A percentile compares a stretch with the other conserved stretches of the same genome.
These are phyloP conservation scores for Mus pahari DNA, from an alignment of 2,113 vertebrate genomes.

Conservation along the genomic window DNA sequence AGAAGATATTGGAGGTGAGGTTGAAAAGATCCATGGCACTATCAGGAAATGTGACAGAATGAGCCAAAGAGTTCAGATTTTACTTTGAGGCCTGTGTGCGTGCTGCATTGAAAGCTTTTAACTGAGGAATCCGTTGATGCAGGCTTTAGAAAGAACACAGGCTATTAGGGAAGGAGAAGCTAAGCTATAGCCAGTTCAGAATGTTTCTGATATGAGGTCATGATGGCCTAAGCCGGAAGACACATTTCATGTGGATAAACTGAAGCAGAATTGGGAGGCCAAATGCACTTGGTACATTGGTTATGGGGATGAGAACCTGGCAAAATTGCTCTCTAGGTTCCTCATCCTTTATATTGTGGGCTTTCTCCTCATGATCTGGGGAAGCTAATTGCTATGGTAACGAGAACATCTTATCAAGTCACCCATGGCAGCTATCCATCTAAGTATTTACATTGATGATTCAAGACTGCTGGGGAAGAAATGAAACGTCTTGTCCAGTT, in stretches of 20 bases:
- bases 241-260: not conserved
- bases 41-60: not conserved
- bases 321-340: not conserved
- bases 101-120: constrained; percentile 8
- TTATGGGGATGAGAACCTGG: not conserved
- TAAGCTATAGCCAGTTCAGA: not conserved
- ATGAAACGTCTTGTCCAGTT: constrained; percentile 7
- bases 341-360: not conserved
- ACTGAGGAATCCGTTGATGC: not conserved
- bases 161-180: not conserved
- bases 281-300: not conserved
- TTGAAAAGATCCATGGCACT: not conserved
- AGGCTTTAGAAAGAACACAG: constrained; percentile 28
- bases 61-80: not conserved
- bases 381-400: not conserved
- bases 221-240: not conserved
- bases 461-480: not conserved
- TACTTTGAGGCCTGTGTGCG: not conserved
- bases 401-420: not conserved
- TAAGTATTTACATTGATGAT: not conserved
- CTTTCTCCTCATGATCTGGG: not conserved
- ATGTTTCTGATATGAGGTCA: not conserved
- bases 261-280: not conserved
- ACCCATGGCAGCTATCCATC: not conserved
- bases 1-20: not conserved